These are phyloP conservation scores for Tolmerus cingulatus DNA, from an alignment of 2,888 invertebrate species.

Conservation along the genomic window DNA sequence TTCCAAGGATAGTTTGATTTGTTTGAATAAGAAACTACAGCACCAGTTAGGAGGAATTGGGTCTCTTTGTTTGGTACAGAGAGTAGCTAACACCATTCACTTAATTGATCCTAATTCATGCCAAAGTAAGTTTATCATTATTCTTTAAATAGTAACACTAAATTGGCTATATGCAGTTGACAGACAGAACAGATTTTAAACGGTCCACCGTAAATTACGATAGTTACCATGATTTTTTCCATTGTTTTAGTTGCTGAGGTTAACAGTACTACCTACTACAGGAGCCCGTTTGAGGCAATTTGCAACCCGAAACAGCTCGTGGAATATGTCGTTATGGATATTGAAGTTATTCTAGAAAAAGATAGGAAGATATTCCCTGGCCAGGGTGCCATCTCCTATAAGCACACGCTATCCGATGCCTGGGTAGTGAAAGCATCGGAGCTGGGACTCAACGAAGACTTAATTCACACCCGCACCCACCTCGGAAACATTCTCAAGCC, in stretches of 20 bases:
- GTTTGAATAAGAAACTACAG: conserved; percentile 84
- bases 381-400: conserved; percentile 85
- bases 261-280: conserved; percentile 81
- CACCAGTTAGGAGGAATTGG: conserved; percentile 88
- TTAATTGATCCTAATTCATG: conserved; percentile 90
- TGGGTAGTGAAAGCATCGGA: conserved; percentile 92
- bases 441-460: conserved; percentile 81
- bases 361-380: conserved; percentile 84
- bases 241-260: conserved; percentile 80
- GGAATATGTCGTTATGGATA: conserved; percentile 94
- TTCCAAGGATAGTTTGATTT: conserved; percentile 93
- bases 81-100: conserved; percentile 89
- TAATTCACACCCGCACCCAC: conserved; percentile 89
- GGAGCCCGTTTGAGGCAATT: conserved; percentile 84
- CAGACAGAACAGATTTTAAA: too few relatives aligned
- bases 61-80: conserved; percentile 85
- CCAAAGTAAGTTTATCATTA: conserved; percentile 70
- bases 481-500: conserved; percentile 91
- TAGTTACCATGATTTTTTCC: background rate
- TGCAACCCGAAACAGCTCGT: conserved; percentile 90
- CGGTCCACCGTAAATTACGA: background rate
- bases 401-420: conserved; percentile 89
- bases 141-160: background rate
- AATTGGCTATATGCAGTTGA: too few relatives aligned
- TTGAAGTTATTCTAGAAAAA: conserved; percentile 71